Evolutionary conservation across 2,113 vertebrate species (phyloP), one percentile per base, ranked within the genome.

Genomic region (Urocitellus parryii): DNA sequence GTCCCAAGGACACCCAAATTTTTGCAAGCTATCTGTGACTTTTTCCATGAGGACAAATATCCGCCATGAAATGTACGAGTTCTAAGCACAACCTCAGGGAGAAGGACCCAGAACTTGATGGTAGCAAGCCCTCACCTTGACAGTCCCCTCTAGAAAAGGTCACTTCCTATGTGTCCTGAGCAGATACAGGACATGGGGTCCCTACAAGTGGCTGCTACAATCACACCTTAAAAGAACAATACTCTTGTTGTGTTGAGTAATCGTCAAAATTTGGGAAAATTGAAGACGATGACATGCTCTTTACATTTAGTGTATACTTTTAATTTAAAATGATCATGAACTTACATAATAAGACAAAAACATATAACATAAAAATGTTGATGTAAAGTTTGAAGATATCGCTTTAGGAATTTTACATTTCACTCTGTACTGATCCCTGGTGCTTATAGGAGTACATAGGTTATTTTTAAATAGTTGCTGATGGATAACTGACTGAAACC

Each of bases 291-390:
- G 1, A 4, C 32, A 91, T n/a, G 37, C 14, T 78, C 37, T 90
- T 94, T 72, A 87, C 22, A 83, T 45, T 76, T 67, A 67, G 73
- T 48, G 27, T 24, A 18, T 51, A n/a, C 29, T 61, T 88, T 92
- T 48, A 85, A 72, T 24, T 85, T 88, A 1, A 87, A 92, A 96
- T 94, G 45, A 27, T 89, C 65, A 88, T 2, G n/a, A 29, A 16
- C 24, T 84, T 48, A 53, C 8, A 18, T 13, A 73, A 68, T 94
- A 74, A 79, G 51, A n/a, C 9, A n/a, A 68, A 45, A 68, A 6
- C 13, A 13, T 87, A 37, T 32, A 3, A 9, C 7, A n/a, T 29
- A 24, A 58, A 8, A n/a, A 65, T 20, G 8, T 37, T 42, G 45
- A 34, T 51, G 2, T 61, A 48, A 82, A 67, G 48, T 80, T 96